Evolutionary conservation across 2,888 invertebrate species (phyloP), one percentile per base, ranked within the genome.

Genomic region (Pyrochroa serraticornis): DNA sequence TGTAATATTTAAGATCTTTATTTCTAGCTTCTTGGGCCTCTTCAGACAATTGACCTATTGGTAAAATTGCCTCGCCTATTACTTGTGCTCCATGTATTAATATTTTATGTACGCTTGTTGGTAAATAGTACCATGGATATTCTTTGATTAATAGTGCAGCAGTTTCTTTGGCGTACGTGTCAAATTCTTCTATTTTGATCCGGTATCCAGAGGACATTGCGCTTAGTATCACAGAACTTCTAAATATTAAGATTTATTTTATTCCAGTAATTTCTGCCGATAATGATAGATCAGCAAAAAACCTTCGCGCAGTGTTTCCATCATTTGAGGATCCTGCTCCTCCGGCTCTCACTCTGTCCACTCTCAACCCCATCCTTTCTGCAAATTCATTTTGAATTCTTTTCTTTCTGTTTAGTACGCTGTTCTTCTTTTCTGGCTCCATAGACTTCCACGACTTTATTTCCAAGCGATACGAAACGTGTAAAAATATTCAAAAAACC

Each of bases 11-110:
- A 35, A 52, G 35, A 43, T 63, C 57, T 41, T 65, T 67, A 54
- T 67, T 67, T 13, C 63, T 46, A 5, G 64, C 59, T 52, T 68
- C 67, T 52, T 58, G 62, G 3, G 68, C 66, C 35, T 68, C 65
- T 44, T 68, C 68, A 10, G 57, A 51, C 44, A 68, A 47, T 55
- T 60, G 58, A 13, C 64, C 64, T 37, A 67, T 68, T 30, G 66
- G 66, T 14, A 65, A 50, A 13, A 64, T 34, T 42, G 56, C 60
- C 13, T 22, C 10, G 9, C 36, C 39, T 22, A 68, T 64, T 50
- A 68, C 59, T 37, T 57, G 61, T 32, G 52, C 38, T 13, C 62
- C 64, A 46, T 67, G 65, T 13, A 68, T 63, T 39, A 67, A 53
- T 36, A 54, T 14, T 55, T 59, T 68, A 43, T 67, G 66, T n/a